Conservation (phyloP, 30 jellyfish, hydroid and myxozoan species). For the Hydractinia echinata region DNA sequence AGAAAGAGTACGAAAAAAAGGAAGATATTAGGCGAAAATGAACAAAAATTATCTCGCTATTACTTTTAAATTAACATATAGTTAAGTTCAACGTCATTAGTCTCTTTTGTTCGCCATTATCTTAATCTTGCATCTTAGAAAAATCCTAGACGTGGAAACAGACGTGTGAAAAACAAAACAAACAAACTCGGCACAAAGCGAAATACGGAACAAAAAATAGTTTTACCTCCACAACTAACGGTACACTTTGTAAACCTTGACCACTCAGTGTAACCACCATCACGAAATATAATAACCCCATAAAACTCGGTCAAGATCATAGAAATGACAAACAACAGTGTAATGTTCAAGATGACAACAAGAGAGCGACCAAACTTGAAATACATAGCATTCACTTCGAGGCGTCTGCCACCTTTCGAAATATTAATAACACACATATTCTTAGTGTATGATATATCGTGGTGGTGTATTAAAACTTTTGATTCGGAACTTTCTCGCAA, state of each 20-base stretch:
- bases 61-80: too few relatives aligned
- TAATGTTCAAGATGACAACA: not conserved
- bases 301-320: slow-evolving; percentile 10
- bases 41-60: too few relatives aligned
- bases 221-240: slow-evolving; percentile 25
- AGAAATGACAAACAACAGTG: slow-evolving; percentile 10
- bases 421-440: slow-evolving; percentile 9
- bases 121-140: too few relatives aligned
- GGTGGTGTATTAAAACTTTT: too few relatives aligned
- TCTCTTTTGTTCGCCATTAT: too few relatives aligned
- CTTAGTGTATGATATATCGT: not conserved
- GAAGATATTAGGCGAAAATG: too few relatives aligned
- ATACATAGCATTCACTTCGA: slow-evolving; percentile 2
- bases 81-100: too few relatives aligned
- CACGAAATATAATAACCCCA: slow-evolving; percentile 31
- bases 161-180: too few relatives aligned
- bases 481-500: too few relatives aligned
- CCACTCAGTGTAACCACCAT: slow-evolving; percentile 35
- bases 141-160: too few relatives aligned
- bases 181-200: too few relatives aligned
- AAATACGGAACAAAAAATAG: not conserved
- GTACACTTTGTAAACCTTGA: slow-evolving; percentile 14
- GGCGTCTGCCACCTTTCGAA: not conserved
- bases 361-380: not conserved
- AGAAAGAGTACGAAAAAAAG: too few relatives aligned